Percentiles rank a stretch among this genome's conserved stretches.
Evolutionary conservation across 2,888 invertebrate genomes (phyloP).

Genomic region (Trissoscelio sp.): DNA sequence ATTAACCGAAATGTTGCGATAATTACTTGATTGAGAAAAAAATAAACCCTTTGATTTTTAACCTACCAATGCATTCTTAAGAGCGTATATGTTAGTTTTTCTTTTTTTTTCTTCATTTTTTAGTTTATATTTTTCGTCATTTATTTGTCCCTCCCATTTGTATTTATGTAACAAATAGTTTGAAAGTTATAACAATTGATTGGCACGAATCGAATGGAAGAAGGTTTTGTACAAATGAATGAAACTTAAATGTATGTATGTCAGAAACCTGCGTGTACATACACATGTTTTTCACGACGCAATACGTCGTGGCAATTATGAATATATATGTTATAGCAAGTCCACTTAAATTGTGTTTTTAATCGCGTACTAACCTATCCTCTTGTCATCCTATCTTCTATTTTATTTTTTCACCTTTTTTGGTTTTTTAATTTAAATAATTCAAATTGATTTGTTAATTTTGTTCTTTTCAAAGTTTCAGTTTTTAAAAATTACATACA

Average conservation of each 20-base stretch:
- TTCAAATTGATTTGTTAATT: too few species aligned
- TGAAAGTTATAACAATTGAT: constrained; percentile 60
- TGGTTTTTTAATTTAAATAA: too few species aligned
- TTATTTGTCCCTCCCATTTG: constrained; percentile 18
- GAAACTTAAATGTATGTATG: constrained; percentile 70
- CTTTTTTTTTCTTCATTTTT: background rate
- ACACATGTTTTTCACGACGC: constrained; percentile 75
- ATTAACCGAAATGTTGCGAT: constrained; percentile 62
- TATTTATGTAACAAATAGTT: too few species aligned
- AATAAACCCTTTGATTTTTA: background rate
- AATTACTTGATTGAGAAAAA: constrained; percentile 51
- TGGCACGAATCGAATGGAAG: constrained; percentile 64
- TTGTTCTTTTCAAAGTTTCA: too few species aligned
- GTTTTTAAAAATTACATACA: background rate
- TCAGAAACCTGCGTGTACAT: constrained; percentile 73
- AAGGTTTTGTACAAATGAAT: constrained; percentile 76
- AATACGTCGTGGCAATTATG: constrained; percentile 72
- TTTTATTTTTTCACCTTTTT: too few species aligned
- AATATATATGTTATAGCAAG: constrained; percentile 73
- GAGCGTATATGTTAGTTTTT: background rate
- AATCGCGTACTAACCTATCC: constrained; percentile 69
- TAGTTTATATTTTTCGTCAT: constrained; percentile 2
- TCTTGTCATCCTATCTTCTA: constrained; percentile 17
- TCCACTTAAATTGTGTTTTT: constrained; percentile 75
- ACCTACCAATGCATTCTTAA: too few species aligned